Evolutionary conservation across 2,888 invertebrate species (phyloP).

Genomic region (Acleris sparsana): DNA sequence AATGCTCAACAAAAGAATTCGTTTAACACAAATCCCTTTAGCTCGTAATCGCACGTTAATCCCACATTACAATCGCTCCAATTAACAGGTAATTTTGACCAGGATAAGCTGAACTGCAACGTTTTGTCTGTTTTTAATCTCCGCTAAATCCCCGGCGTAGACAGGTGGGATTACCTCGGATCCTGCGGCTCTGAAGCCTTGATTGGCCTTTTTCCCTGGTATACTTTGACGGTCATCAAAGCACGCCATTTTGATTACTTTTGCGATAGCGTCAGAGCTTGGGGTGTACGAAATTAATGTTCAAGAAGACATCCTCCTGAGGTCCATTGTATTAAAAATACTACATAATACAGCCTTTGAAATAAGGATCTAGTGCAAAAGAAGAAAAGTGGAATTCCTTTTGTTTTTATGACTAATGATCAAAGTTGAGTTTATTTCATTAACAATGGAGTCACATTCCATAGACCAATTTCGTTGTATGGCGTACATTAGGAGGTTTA

Average conservation of each 20-base stretch:
- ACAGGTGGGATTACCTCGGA: conserved; percentile 41
- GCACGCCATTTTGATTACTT: conserved; percentile 20
- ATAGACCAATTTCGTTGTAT: too few species aligned
- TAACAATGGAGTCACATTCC: too few species aligned
- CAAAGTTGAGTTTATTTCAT: too few species aligned
- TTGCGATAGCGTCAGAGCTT: conserved; percentile 6
- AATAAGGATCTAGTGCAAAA: too few species aligned
- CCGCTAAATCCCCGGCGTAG: conserved; percentile 39
- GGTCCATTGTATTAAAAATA: too few species aligned
- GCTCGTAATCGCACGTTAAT: conserved; percentile 32
- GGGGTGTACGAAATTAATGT: too few species aligned
- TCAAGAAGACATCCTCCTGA: too few species aligned
- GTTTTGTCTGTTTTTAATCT: conserved; percentile 39
- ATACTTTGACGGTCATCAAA: conserved; percentile 5
- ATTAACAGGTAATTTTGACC: conserved; percentile 36
- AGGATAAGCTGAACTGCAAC: conserved; percentile 31
- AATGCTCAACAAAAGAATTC: conserved; percentile 30
- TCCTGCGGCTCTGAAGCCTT: conserved; percentile 34
- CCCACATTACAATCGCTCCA: conserved; percentile 33
- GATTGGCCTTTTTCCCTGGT: conserved; percentile 33
- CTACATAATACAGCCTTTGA: too few species aligned
- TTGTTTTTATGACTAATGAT: too few species aligned
- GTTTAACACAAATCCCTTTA: conserved; percentile 32
- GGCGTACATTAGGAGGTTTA: too few species aligned
- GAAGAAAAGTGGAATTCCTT: too few species aligned